A percentile compares a stretch with the other conserved stretches of the same genome.
phyloP scores from a whole-genome alignment of 2,113 vertebrate genomes.

The Anhinga rufa region DNA sequence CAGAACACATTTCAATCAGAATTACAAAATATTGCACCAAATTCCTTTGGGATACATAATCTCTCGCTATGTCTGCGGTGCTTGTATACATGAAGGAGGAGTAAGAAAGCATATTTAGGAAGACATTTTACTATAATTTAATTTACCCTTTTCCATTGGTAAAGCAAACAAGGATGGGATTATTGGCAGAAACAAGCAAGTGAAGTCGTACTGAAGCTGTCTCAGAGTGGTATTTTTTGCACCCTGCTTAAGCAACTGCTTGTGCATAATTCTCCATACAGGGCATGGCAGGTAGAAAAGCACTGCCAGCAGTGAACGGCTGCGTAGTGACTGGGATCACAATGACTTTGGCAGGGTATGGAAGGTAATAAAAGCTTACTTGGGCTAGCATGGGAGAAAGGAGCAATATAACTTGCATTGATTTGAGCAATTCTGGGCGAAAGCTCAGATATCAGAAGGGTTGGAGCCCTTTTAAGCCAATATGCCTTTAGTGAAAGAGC shows the following conservation, averaged over 20 bases:
- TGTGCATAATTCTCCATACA: not conserved
- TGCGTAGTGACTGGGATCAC: not conserved
- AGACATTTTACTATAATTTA: constrained; percentile 56
- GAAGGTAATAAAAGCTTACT: not conserved
- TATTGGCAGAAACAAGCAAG: not conserved
- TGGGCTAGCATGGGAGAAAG: not conserved
- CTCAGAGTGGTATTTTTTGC: not conserved
- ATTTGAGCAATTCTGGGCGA: not conserved
- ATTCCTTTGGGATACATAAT: constrained; percentile 65
- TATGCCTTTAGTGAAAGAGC: not conserved
- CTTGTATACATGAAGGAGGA: constrained; percentile 53
- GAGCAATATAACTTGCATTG: constrained; percentile 4
- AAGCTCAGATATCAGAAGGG: not conserved
- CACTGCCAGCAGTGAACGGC: not conserved
- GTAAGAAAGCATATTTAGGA: constrained; percentile 59
- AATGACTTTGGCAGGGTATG: not conserved
- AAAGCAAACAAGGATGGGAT: constrained; percentile 44
- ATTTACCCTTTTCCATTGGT: constrained; percentile 47
- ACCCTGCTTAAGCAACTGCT: not conserved
- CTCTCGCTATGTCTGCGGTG: constrained; percentile 4
- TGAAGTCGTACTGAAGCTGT: not conserved
- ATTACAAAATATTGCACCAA: constrained; percentile 75
- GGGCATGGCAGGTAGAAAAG: not conserved
- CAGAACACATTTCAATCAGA: constrained; percentile 77
- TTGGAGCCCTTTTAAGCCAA: constrained; percentile 19